Evolutionary conservation across 2,888 invertebrate species (phyloP).

Genomic region (Slavum lentiscoides): DNA sequence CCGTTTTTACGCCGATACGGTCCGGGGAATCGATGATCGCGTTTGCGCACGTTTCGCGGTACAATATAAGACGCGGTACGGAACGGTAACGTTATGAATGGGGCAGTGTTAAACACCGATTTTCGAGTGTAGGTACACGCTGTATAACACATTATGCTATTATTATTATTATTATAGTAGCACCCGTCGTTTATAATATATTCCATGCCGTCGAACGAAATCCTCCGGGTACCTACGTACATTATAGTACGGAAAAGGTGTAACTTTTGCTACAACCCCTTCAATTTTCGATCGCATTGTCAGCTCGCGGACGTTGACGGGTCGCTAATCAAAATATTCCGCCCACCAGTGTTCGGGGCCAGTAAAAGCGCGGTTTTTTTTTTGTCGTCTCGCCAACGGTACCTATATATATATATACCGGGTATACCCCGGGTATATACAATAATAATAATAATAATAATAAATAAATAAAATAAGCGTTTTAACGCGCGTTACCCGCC

Average conservation of each 20-base stretch:
- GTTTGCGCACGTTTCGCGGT: too few relatives aligned
- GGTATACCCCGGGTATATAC: too few relatives aligned
- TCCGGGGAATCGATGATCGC: too few relatives aligned
- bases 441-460: conserved; percentile 1
- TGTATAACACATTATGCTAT: too few relatives aligned
- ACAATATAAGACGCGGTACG: too few relatives aligned
- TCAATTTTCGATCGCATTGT: conserved; percentile 39
- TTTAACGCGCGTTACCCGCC: conserved; percentile 7
- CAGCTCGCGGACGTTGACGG: conserved; percentile 32
- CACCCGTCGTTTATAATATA: conserved; percentile 2
- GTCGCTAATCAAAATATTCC: conserved; percentile 54
- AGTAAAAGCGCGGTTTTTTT: conserved; percentile 44
- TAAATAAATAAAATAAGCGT: conserved; percentile 51
- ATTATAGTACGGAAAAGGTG: conserved; percentile 35
- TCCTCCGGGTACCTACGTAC: background rate
- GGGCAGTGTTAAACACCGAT: conserved; percentile 48
- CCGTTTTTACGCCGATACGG: too few relatives aligned
- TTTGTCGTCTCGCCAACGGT: conserved; percentile 25
- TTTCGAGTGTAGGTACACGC: conserved; percentile 47
- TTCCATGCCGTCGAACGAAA: background rate
- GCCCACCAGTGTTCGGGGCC: conserved; percentile 49
- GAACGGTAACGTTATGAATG: background rate
- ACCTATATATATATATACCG: background rate
- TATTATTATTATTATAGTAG: background rate
- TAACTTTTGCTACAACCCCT: conserved; percentile 49